Base-by-base conservation (phyloP, 2,888 invertebrate genomes). In the Salpingus planirostris region DNA sequence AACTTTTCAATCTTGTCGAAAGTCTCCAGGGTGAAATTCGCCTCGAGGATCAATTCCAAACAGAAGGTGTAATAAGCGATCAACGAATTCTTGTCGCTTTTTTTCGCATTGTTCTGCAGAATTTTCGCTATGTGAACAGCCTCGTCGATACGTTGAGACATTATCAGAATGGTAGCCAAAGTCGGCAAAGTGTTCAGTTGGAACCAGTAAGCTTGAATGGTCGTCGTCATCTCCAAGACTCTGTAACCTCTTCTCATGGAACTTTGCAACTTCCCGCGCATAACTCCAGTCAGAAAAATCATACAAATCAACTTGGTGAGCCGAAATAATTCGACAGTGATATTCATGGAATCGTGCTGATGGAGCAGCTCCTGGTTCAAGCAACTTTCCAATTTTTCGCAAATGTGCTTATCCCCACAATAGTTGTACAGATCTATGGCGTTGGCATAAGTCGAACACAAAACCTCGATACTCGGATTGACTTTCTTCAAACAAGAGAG, bases 11-110 rank as follows among this genome's bases (percentile, higher is more conserved):
- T 70, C 24, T 60, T 62, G 11, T 62, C 52, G 2, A 69, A 67
- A 1, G 66, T 57, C 50, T 73, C 73, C 27, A 74, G 44, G 33
- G 67, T 61, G 47, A 74, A 68, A 3, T 74, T 69, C 42, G 75
- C 67, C 43, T 79, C 73, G 21, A 76, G 49, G 29, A 72, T 62
- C 44, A 76, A 51, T 31, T 75, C 74, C 32, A 76, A 62, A 39
- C 71, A 71, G 18, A 75, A 61, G 0, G 74, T 71, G 43, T 73
- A 71, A 45, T 76, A 77, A 68, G 71, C 72, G 1, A 63, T 51
- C 4, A 57, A 44, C 1, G 52, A 57, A 2, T 51, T 46, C 31
- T 62, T 57, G 1, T 54, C 42, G 23, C 62, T 55, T 13, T 52
- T 55, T 18, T 49, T 36, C 2, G 56, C 47, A 2, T 48, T 34